Conservation (phyloP, 1,140 invertebrate species). For the Zaprionus vittiger region DNA sequence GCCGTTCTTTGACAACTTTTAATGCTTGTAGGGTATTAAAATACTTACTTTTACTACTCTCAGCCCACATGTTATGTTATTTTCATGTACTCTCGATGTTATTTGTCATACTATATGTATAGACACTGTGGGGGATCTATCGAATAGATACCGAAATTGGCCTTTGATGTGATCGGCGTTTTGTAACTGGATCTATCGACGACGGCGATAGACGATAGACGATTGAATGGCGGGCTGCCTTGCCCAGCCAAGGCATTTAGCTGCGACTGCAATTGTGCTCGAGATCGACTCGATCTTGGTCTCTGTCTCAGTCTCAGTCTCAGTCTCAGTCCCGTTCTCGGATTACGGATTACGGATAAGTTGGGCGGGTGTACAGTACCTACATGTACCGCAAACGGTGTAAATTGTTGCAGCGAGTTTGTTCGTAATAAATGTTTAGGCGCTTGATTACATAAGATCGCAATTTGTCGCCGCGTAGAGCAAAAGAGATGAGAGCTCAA, state of each 20-base stretch:
- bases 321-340: slow-evolving; percentile 2
- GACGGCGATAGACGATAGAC: slow-evolving; percentile 2
- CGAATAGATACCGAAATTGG: background rate
- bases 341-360: slow-evolving; percentile 34
- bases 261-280: slow-evolving; percentile 17
- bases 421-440: slow-evolving; percentile 60
- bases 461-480: slow-evolving; percentile 45
- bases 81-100: background rate
- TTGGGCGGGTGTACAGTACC: background rate
- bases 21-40: too few species aligned
- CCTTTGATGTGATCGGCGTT: slow-evolving; percentile 28
- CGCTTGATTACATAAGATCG: slow-evolving; percentile 60
- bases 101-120: background rate
- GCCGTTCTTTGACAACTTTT: too few species aligned
- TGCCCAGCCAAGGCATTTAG: slow-evolving; percentile 51
- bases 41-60: background rate
- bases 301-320: background rate
- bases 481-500: background rate
- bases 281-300: background rate
- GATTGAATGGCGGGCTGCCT: slow-evolving; percentile 7
- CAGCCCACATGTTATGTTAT: background rate
- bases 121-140: background rate
- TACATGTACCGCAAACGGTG: slow-evolving; percentile 38
- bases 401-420: slow-evolving; percentile 50
- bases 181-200: slow-evolving; percentile 37